phyloP scores from a whole-genome alignment of 2,113 vertebrate genomes.

The Tupaia tana region DNA sequence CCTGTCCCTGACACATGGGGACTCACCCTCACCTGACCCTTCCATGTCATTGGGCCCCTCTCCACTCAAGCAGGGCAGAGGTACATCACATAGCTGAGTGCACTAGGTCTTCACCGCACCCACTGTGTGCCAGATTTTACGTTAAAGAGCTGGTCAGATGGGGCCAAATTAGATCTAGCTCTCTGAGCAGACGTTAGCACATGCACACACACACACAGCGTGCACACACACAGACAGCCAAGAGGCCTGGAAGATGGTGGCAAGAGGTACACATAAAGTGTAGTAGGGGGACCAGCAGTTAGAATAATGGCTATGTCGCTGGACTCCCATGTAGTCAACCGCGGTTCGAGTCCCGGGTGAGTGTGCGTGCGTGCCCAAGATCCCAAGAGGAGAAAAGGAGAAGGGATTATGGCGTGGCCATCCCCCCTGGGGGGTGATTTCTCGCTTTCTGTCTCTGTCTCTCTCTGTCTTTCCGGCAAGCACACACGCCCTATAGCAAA shows the following conservation, averaged over 20 bases:
- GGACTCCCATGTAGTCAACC: too few species aligned
- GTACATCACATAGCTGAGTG: background rate
- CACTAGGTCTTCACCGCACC: background rate
- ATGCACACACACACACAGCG: background rate
- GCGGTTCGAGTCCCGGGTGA: too few species aligned
- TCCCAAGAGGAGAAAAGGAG: too few species aligned
- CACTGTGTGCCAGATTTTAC: accelerated
- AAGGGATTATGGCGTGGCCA: too few species aligned
- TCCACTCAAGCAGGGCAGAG: background rate
- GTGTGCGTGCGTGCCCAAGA: too few species aligned
- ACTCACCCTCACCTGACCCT: background rate
- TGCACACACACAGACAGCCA: background rate
- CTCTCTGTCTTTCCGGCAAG: too few species aligned
- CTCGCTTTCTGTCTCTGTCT: too few species aligned
- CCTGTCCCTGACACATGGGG: background rate
- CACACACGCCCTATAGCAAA: too few species aligned
- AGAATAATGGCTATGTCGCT: too few species aligned
- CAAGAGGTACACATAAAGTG: background rate
- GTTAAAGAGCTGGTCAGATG: background rate
- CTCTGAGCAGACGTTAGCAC: background rate
- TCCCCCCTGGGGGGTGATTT: too few species aligned
- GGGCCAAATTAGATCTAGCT: background rate
- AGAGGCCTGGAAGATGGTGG: background rate
- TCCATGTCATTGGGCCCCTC: background rate
- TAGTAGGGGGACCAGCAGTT: accelerated